Percentiles rank a stretch among this genome's conserved stretches.
phyloP scores from a whole-genome alignment of 2,797 vertebrate genomes.

The Lepidocolaptes lacrymiger region DNA sequence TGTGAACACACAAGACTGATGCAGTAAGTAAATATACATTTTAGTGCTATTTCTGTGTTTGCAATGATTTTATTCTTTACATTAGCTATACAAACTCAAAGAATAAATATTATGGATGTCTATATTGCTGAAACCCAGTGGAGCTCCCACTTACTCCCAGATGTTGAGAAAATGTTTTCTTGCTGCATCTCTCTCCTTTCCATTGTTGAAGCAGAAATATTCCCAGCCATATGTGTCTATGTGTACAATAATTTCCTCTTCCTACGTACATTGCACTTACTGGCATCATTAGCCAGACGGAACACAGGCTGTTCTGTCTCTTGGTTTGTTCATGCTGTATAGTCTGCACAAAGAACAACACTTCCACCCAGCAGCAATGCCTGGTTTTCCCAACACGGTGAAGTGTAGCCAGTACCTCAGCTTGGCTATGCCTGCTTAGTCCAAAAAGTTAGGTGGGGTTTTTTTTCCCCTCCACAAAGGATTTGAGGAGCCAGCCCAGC shows the following conservation, averaged over 20 bases:
- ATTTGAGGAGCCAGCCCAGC: background rate
- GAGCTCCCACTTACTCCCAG: background rate
- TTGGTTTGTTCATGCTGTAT: background rate
- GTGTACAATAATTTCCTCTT: conserved; percentile 52
- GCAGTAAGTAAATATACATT: background rate
- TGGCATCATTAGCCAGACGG: conserved; percentile 44
- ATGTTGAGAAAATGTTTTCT: background rate
- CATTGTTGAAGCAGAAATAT: conserved; percentile 43
- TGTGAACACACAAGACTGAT: background rate
- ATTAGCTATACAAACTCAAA: background rate
- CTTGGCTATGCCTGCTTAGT: background rate
- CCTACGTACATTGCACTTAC: background rate
- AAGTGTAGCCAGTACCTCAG: background rate
- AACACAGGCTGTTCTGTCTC: conserved; percentile 40
- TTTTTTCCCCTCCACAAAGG: too few relatives aligned
- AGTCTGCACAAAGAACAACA: background rate
- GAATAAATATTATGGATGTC: background rate
- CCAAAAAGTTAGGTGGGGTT: background rate
- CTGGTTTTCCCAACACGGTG: background rate
- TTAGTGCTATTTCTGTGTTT: background rate
- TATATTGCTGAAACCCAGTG: fast-evolving
- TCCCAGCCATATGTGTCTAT: background rate
- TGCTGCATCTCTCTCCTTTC: background rate
- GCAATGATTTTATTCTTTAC: background rate
- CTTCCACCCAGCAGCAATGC: background rate